A percentile compares a stretch with the other conserved stretches of the same genome.
Evolutionary conservation across 2,888 invertebrate species (phyloP).

Genomic region (Mythimna vitellina): DNA sequence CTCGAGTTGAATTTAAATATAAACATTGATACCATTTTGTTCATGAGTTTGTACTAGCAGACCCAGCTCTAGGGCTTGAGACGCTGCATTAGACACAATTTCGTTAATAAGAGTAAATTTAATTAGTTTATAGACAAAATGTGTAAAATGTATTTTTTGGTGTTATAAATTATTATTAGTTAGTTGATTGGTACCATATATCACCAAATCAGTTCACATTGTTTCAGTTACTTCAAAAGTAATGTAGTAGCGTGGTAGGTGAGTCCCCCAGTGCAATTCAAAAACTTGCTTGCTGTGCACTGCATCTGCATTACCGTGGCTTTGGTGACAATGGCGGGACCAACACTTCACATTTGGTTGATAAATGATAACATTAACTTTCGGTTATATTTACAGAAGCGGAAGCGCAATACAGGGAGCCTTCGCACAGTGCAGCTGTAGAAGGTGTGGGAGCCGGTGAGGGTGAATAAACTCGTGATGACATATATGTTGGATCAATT

Average conservation of each 20-base stretch:
- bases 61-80: too few relatives aligned
- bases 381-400: constrained; percentile 77
- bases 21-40: too few relatives aligned
- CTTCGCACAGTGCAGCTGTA: constrained; percentile 84
- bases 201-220: constrained; percentile 78
- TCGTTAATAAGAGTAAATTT: too few relatives aligned
- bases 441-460: constrained; percentile 71
- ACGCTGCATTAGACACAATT: too few relatives aligned
- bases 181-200: constrained; percentile 1
- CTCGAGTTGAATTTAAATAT: too few relatives aligned
- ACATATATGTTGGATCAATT: constrained; percentile 56
- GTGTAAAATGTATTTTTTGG: too few relatives aligned
- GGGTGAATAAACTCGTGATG: constrained; percentile 64
- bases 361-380: constrained; percentile 16
- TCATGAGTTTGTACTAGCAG: too few relatives aligned
- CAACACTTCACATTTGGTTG: neutral
- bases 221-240: constrained; percentile 89
- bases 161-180: too few relatives aligned
- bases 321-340: constrained; percentile 38
- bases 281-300: constrained; percentile 67
- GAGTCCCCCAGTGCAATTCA: constrained; percentile 73
- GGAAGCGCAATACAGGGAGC: constrained; percentile 80
- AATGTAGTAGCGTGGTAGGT: constrained; percentile 81
- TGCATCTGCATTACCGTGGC: constrained; percentile 45
- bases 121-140: too few relatives aligned